These are phyloP conservation scores for Meghimatium bilineatum DNA, from an alignment of 2,888 invertebrate genomes.

Conservation along the genomic window DNA sequence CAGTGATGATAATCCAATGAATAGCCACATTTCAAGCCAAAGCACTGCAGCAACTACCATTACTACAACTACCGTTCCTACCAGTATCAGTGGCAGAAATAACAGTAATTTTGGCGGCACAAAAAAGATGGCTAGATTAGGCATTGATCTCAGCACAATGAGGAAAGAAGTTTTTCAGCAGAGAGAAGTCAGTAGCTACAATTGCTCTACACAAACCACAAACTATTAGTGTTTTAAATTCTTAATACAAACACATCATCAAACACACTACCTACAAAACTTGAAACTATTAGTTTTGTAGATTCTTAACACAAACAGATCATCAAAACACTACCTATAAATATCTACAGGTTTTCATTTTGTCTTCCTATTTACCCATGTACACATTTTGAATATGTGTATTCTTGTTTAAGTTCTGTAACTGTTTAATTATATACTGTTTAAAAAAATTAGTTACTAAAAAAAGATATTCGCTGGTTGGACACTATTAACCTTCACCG, in stretches of 20 bases:
- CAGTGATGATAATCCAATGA: neutral
- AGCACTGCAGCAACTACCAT: neutral
- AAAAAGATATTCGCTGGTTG: too few relatives aligned
- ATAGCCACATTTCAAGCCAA: neutral
- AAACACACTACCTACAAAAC: too few relatives aligned
- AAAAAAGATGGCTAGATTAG: conserved; percentile 55
- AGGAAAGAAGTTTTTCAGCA: conserved; percentile 63
- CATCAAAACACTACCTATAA: neutral
- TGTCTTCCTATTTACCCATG: too few relatives aligned
- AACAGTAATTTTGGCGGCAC: neutral
- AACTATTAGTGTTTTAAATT: neutral
- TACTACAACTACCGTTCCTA: neutral
- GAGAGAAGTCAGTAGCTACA: conserved; percentile 48
- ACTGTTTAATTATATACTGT: too few relatives aligned
- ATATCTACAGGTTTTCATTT: too few relatives aligned
- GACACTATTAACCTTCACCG: too few relatives aligned
- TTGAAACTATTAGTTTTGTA: neutral
- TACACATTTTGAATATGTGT: too few relatives aligned
- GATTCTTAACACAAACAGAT: neutral
- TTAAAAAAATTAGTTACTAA: too few relatives aligned
- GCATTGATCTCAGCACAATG: conserved; percentile 66
- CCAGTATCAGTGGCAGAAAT: conserved; percentile 11
- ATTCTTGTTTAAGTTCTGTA: too few relatives aligned
- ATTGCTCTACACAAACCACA: neutral
- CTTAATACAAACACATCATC: too few relatives aligned